Percentiles rank a stretch among this genome's conserved stretches.
phyloP scores from a whole-genome alignment of 2,113 vertebrate genomes.

The Panurus biarmicus region DNA sequence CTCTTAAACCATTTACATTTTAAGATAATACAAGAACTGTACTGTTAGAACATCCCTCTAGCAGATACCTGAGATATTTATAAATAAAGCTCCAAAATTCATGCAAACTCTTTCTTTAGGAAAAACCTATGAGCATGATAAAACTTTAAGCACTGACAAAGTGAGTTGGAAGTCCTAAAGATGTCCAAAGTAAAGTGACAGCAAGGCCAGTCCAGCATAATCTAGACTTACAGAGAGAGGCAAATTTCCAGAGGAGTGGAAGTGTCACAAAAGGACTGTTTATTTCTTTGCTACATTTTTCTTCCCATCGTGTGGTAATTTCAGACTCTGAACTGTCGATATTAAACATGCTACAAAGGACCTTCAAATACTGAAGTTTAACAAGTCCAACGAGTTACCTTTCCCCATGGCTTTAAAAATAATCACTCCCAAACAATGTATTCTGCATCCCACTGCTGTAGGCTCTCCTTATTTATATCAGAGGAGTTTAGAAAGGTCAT shows the following conservation, averaged over 20 bases:
- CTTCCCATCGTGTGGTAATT: background rate
- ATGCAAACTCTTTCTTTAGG: background rate
- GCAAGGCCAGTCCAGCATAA: background rate
- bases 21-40: background rate
- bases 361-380: background rate
- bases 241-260: background rate
- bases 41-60: background rate
- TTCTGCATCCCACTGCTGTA: constrained; percentile 29
- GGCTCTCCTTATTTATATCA: constrained; percentile 43
- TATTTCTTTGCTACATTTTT: background rate
- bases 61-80: background rate
- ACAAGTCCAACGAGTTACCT: constrained; percentile 7
- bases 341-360: background rate
- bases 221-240: background rate
- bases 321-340: background rate
- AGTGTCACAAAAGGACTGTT: background rate
- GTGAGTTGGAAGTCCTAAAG: background rate
- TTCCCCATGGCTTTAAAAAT: constrained; percentile 26
- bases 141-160: background rate
- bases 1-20: background rate
- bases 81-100: background rate
- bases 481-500: constrained; percentile 47
- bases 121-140: background rate
- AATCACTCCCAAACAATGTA: constrained; percentile 39
- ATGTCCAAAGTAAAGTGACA: background rate